phyloP scores from a whole-genome alignment of 2,113 vertebrate genomes.

The Proteles cristata region DNA sequence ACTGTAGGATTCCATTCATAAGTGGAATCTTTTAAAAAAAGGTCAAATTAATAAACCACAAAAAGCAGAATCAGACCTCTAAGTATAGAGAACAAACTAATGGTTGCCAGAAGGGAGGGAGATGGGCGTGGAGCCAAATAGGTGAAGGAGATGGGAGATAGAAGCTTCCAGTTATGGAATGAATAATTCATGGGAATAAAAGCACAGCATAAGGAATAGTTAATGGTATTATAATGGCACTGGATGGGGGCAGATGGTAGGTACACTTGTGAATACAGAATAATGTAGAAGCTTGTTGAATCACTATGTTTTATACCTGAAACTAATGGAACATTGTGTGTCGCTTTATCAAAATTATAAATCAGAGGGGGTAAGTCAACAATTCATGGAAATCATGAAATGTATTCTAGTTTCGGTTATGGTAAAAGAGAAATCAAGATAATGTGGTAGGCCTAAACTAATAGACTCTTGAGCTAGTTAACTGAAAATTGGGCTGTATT shows the following conservation, averaged over 20 bases:
- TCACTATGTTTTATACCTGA: neutral
- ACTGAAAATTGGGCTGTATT: neutral
- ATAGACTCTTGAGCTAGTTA: neutral
- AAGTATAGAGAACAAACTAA: neutral
- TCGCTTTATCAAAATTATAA: neutral
- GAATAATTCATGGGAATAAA: neutral
- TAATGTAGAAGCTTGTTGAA: neutral
- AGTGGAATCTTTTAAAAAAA: neutral
- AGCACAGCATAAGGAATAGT: neutral
- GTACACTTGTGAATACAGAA: neutral
- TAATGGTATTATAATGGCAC: neutral
- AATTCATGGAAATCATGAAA: neutral
- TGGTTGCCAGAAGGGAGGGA: neutral
- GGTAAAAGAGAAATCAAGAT: neutral
- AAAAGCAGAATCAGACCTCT: neutral
- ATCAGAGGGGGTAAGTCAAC: neutral
- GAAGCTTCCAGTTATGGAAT: neutral
- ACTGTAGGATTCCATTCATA: neutral
- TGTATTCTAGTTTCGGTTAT: neutral
- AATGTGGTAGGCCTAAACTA: neutral
- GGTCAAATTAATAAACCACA: neutral
- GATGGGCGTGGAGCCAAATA: neutral
- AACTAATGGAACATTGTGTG: neutral
- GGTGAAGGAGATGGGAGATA: neutral
- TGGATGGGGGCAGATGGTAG: neutral